These are phyloP conservation scores for Ochotona curzoniae DNA, from an alignment of 2,113 vertebrate species.

Conservation along the genomic window DNA sequence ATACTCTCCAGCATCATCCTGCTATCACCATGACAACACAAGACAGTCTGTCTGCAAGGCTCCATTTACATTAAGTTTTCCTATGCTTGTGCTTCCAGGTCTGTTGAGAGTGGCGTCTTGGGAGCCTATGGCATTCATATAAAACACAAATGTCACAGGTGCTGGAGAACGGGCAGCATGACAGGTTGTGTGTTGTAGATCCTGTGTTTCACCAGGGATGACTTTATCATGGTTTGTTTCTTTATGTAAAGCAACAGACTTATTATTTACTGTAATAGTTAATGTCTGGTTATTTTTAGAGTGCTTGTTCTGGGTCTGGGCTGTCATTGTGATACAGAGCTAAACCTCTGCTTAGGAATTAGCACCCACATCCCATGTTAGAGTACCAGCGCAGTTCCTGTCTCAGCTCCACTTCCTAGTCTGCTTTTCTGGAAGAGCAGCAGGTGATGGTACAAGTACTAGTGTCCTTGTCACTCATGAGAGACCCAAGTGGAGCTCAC, in stretches of 20 bases:
- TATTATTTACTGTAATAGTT: background rate
- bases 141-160: background rate
- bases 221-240: background rate
- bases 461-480: no score
- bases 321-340: no score
- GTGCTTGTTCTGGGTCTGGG: background rate
- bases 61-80: background rate
- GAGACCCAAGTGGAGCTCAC: no score
- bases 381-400: no score
- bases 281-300: background rate
- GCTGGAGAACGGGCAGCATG: background rate
- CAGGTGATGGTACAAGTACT: no score
- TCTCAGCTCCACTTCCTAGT: no score
- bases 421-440: no score
- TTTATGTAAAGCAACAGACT: background rate
- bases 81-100: background rate
- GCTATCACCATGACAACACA: constrained; percentile 35
- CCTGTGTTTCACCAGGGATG: background rate
- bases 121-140: background rate
- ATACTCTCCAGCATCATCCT: background rate
- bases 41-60: background rate
- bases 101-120: background rate
- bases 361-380: no score
- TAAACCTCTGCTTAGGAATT: no score
- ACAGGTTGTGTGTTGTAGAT: background rate